Base-by-base conservation (phyloP, 1,140 invertebrate species). In the Brachionus manjavacas region DNA sequence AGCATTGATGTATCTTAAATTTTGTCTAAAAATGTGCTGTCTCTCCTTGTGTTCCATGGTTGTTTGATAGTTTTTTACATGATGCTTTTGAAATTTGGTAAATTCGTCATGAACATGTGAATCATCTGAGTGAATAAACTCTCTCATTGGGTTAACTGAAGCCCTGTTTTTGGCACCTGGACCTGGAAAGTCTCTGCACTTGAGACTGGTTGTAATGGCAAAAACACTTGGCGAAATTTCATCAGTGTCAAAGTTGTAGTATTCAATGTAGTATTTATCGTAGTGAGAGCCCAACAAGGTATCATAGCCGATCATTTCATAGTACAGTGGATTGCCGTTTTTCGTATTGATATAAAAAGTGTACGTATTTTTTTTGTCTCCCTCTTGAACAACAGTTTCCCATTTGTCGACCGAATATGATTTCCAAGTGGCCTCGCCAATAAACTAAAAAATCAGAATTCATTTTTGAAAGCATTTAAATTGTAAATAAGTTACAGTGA, bases 261-360 rank as follows among this genome's bases (percentile, higher is more conserved):
- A 98, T 31, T 93, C 91, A 28, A 98, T 87, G 88, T 95, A 94
- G 88, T 98, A 98, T 90, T 96, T 95, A 90, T 98, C 96, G 87
- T 95, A 98, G 89, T 98, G 96, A 7, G 95, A 97, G 0, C 95
- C 95, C 0, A 98, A 90, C 0, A 98, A 90, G 0, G 93, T 93
- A 88, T 98, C 96, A 88, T 93, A 98, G 14, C 96, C 96, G 87
- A 92, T 92, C 95, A 97, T 97, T 89, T 96, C 94, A 89, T 96
- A 97, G 74, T 93, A 92, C 25, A 94, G 90, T 12, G 94, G 94
- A 85, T 92, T 90, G 0, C 86, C 43, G 14, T 79, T 85, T 46
- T 84, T 85, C 28, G 86, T 41, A 25, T 85, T 83, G 14, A 88
- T 85, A 86, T 87, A 89, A 35, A 95, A 91, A 0, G 93, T 94